Evolutionary conservation across 37 sponge, comb jelly and placozoan species (phyloP).

Genomic region (Theonella swinhoei): DNA sequence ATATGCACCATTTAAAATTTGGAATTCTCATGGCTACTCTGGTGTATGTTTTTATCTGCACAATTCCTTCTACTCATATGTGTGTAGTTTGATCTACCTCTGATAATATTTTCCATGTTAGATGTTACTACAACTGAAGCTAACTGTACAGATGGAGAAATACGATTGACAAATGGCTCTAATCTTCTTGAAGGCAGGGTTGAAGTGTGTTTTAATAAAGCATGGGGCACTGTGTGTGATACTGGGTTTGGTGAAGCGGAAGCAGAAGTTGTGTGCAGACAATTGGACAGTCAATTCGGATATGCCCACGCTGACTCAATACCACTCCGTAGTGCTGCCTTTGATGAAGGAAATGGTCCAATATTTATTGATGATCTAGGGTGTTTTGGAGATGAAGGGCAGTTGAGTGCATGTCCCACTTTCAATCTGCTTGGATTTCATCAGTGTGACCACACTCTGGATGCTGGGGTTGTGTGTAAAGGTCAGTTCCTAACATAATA

Average conservation of each 20-base stretch:
- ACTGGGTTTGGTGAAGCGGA: not conserved
- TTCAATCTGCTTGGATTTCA: not conserved
- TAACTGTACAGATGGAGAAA: not conserved
- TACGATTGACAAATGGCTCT: not conserved
- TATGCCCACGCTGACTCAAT: not conserved
- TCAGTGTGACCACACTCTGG: conserved; percentile 37
- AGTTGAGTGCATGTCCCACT: not conserved
- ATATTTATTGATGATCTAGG: conserved; percentile 33
- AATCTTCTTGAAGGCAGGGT: not conserved
- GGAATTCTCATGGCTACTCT: too few relatives aligned
- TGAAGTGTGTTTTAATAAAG: not conserved
- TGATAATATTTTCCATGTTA: not conserved
- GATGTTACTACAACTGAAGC: not conserved
- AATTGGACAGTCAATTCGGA: not conserved
- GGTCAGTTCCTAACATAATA: conserved; percentile 4
- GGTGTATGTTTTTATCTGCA: too few relatives aligned
- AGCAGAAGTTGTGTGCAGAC: not conserved
- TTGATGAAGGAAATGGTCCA: conserved; percentile 31
- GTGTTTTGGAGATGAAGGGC: conserved; percentile 22
- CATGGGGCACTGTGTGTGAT: not conserved
- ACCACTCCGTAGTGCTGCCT: not conserved
- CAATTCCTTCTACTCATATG: too few relatives aligned
- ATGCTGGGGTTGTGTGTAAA: conserved; percentile 45
- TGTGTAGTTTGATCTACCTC: too few relatives aligned
- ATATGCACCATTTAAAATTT: too few relatives aligned